phyloP scores from a whole-genome alignment of 2,797 vertebrate genomes.

The Sus cebifrons region DNA sequence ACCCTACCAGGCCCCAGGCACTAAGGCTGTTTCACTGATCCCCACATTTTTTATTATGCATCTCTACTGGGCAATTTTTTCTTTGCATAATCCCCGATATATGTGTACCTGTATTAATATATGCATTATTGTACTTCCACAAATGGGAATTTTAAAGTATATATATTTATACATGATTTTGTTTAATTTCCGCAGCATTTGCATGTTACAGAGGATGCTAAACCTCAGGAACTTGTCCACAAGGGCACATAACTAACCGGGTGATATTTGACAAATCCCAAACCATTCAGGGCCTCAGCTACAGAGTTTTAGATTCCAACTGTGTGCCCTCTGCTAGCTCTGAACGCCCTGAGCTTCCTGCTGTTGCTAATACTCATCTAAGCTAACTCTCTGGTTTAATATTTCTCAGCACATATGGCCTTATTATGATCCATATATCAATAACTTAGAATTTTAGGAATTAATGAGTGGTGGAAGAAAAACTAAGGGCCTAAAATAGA shows the following conservation, averaged over 20 bases:
- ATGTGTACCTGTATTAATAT: background rate
- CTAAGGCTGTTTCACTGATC: background rate
- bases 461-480: background rate
- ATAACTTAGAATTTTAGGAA: conserved; percentile 44
- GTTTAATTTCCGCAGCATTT: background rate
- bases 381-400: background rate
- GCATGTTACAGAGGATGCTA: conserved; percentile 28
- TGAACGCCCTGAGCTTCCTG: background rate
- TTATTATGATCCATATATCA: conserved; percentile 7
- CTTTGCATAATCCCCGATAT: background rate
- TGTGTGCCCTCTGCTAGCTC: background rate
- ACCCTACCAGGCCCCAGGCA: background rate
- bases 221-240: background rate
- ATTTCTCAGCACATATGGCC: background rate
- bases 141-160: background rate
- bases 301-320: background rate
- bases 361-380: too few species aligned
- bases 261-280: background rate
- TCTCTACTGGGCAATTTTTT: background rate
- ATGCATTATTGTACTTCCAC: background rate
- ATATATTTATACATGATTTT: conserved; percentile 9
- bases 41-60: background rate
- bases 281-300: background rate
- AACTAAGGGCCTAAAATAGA: conserved; percentile 47
- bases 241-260: background rate